Percentiles rank a stretch among this genome's conserved stretches.
phyloP scores from a whole-genome alignment of 2,113 vertebrate species.

The Vireo altiloquus region DNA sequence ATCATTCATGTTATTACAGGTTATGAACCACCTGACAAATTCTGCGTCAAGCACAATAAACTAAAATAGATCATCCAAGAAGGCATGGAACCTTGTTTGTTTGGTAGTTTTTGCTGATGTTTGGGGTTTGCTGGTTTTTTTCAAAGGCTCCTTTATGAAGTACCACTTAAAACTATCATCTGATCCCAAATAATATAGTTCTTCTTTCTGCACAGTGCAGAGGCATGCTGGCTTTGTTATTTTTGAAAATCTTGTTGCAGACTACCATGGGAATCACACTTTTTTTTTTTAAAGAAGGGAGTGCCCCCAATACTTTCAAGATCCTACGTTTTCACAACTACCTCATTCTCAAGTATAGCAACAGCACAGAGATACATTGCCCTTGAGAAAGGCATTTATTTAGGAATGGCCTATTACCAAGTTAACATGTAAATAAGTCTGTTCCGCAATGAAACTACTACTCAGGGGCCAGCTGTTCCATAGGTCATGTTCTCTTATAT shows the following conservation, averaged over 20 bases:
- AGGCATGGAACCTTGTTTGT: neutral
- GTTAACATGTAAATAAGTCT: neutral
- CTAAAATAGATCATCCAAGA: neutral
- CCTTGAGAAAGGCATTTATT: neutral
- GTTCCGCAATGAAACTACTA: neutral
- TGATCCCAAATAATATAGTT: neutral
- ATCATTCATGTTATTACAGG: neutral
- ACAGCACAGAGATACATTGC: neutral
- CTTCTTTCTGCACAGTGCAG: neutral
- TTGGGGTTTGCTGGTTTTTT: neutral
- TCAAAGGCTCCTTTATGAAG: neutral
- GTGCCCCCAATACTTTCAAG: neutral
- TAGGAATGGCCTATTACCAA: neutral
- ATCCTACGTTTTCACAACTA: neutral
- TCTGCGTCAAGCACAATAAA: neutral
- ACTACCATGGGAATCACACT: neutral
- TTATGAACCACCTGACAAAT: neutral
- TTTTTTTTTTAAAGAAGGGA: neutral
- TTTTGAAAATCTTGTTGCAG: neutral
- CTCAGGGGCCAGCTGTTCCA: neutral
- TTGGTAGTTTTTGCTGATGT: neutral
- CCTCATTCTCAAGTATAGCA: neutral
- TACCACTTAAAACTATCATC: neutral
- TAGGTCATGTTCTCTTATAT: fast-evolving
- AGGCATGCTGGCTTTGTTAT: neutral